These are phyloP conservation scores for Sogatella furcifera DNA, from an alignment of 1,140 invertebrate genomes.

Conservation along the genomic window DNA sequence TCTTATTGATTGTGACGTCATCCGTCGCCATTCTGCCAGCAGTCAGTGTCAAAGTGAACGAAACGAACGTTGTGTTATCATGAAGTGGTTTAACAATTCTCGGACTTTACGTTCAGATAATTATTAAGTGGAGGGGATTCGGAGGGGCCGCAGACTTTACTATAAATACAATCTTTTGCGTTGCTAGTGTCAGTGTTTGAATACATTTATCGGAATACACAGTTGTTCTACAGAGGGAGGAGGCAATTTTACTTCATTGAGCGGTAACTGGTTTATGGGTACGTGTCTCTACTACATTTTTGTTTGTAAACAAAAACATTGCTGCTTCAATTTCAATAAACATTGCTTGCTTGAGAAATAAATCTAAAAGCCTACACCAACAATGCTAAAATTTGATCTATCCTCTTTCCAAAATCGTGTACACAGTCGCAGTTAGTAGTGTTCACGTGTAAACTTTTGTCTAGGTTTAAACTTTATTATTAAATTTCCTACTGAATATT, in stretches of 20 bases:
- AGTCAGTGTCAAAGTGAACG: not conserved
- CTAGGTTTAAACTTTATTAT: no score
- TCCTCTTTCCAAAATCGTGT: not conserved
- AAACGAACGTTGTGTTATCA: not conserved
- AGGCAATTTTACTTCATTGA: constrained; percentile 1
- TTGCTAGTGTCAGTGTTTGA: not conserved
- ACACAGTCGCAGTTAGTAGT: no score
- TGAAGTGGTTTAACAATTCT: not conserved
- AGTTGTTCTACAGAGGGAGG: not conserved
- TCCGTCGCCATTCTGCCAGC: not conserved
- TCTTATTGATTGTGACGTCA: constrained; percentile 7
- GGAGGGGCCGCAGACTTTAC: not conserved
- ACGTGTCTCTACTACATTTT: not conserved
- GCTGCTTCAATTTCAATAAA: no score
- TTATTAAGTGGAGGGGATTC: constrained; percentile 3
- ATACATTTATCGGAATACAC: not conserved
- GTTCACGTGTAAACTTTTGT: not conserved
- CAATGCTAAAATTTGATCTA: not conserved
- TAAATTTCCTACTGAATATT: not conserved
- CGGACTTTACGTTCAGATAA: constrained; percentile 9
- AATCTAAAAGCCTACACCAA: no score
- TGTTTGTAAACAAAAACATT: not conserved
- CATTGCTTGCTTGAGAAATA: no score
- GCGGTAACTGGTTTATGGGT: constrained; percentile 12
- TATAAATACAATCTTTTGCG: not conserved